phyloP scores from a whole-genome alignment of 2,113 vertebrate species.

The Neodon shergylaensis region DNA sequence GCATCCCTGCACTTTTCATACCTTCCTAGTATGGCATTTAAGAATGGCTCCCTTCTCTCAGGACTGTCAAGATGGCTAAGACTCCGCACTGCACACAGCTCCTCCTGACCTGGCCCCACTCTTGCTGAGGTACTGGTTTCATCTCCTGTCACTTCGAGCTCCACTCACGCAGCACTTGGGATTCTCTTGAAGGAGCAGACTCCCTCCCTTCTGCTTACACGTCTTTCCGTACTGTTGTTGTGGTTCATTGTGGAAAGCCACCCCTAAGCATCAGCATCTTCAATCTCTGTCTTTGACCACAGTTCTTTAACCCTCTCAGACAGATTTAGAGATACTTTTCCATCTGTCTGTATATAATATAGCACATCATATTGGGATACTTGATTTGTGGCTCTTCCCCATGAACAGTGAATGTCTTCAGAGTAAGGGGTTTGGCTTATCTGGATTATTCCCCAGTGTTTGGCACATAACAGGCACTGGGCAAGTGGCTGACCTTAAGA shows the following conservation, averaged over 20 bases:
- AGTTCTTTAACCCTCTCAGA: background rate
- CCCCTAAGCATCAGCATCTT: background rate
- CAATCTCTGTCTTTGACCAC: background rate
- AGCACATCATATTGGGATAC: no score
- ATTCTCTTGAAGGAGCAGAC: background rate
- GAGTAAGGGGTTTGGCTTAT: background rate
- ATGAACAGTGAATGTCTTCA: background rate
- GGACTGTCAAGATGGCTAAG: background rate
- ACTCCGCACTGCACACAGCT: background rate
- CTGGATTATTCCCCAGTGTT: background rate
- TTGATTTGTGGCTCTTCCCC: background rate
- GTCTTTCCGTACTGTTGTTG: background rate
- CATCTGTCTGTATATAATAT: no score
- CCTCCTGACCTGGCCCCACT: background rate
- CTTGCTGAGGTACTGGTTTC: background rate
- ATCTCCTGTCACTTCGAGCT: background rate
- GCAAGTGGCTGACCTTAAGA: background rate
- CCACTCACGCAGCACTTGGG: background rate
- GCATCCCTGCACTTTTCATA: background rate
- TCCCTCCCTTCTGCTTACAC: background rate
- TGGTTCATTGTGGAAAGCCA: background rate
- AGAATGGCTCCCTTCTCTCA: background rate
- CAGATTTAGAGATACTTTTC: background rate
- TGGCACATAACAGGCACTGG: background rate
- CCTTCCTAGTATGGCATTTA: background rate